These are phyloP conservation scores for Cheilosia grossa DNA, from an alignment of 2,888 invertebrate genomes.

Conservation along the genomic window DNA sequence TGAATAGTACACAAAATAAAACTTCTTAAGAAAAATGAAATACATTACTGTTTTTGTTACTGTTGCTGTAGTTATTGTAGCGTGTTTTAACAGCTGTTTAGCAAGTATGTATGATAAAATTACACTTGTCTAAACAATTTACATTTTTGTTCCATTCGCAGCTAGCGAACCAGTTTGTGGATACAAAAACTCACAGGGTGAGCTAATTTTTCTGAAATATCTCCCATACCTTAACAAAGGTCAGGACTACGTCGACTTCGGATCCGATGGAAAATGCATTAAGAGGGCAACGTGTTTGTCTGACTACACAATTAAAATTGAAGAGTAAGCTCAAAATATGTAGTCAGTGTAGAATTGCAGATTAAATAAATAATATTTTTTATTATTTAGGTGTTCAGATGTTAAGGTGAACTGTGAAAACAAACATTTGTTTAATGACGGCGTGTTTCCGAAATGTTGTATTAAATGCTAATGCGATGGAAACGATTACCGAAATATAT, in stretches of 20 bases:
- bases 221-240: conserved; percentile 78
- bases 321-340: conserved; percentile 78
- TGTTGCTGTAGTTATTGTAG: conserved; percentile 15
- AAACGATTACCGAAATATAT: no score
- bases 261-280: conserved; percentile 79
- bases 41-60: conserved; percentile 5
- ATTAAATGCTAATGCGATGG: conserved; percentile 53
- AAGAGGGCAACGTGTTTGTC: conserved; percentile 79
- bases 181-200: conserved; percentile 79
- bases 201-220: conserved; percentile 80
- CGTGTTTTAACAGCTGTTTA: conserved; percentile 37
- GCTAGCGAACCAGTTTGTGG: conserved; percentile 79
- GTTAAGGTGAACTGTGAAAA: conserved; percentile 10
- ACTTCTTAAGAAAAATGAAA: conserved; percentile 33
- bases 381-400: conserved; percentile 20
- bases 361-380: background rate
- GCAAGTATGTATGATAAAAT: conserved; percentile 53
- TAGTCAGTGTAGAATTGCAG: background rate
- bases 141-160: conserved; percentile 14
- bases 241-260: conserved; percentile 80
- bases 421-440: conserved; percentile 8
- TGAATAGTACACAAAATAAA: background rate
- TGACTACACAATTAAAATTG: conserved; percentile 78
- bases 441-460: conserved; percentile 46
- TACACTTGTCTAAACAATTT: background rate